Evolutionary conservation across 1,140 invertebrate genomes (phyloP).

Genomic region (Calephelis virginiensis): DNA sequence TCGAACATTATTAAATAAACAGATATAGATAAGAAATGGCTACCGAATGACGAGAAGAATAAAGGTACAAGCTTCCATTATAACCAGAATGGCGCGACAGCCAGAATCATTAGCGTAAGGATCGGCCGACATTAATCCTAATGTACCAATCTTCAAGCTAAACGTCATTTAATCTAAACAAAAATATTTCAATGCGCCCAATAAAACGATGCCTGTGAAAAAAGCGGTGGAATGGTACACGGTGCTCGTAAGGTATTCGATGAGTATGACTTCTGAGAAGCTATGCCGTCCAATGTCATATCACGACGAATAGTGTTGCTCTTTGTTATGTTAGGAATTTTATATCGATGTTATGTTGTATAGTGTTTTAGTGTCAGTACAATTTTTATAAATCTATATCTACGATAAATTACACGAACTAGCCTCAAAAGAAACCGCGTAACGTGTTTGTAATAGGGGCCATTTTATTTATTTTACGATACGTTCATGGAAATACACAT

Average conservation of each 20-base stretch:
- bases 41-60: conserved; percentile 6
- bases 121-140: conserved; percentile 69
- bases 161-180: conserved; percentile 75
- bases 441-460: too few species aligned
- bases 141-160: conserved; percentile 67
- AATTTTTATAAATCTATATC: too few species aligned
- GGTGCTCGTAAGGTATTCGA: conserved; percentile 69
- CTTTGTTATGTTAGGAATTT: conserved; percentile 32
- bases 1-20: conserved; percentile 7
- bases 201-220: conserved; percentile 69
- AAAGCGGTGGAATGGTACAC: conserved; percentile 62
- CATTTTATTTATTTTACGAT: too few species aligned
- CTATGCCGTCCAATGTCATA: conserved; percentile 69
- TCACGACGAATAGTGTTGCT: conserved; percentile 62
- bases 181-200: conserved; percentile 75
- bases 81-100: conserved; percentile 11
- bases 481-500: too few species aligned
- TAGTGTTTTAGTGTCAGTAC: neutral
- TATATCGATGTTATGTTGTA: conserved; percentile 42
- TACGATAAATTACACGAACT: too few species aligned
- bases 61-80: conserved; percentile 13
- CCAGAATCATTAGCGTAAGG: conserved; percentile 18
- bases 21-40: conserved; percentile 15
- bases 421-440: too few species aligned
- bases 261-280: conserved; percentile 73